These are phyloP conservation scores for Chaetorhynchus papuensis DNA, from an alignment of 2,113 vertebrate genomes.

Conservation along the genomic window DNA sequence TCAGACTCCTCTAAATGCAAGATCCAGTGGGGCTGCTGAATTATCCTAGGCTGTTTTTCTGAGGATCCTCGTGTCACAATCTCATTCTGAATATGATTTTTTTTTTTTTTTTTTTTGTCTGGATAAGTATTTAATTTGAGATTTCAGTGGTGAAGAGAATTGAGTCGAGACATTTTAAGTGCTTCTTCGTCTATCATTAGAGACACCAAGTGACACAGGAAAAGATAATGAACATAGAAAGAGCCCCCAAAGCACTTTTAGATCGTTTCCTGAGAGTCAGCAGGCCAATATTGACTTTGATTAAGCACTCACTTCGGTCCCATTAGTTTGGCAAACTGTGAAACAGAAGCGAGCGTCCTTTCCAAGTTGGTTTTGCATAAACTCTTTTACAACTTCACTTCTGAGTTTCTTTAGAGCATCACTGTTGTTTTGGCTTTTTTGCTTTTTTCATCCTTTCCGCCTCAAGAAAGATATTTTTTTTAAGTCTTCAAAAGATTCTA, in stretches of 20 bases:
- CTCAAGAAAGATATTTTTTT: conserved; percentile 9
- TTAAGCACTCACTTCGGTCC: conserved; percentile 62
- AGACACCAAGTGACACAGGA: conserved; percentile 59
- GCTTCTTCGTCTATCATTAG: conserved; percentile 59
- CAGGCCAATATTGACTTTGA: conserved; percentile 74
- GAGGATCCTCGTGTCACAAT: conserved; percentile 7
- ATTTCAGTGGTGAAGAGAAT: conserved; percentile 29
- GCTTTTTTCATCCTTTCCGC: neutral
- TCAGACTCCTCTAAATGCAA: conserved; percentile 32
- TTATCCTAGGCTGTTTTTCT: conserved; percentile 34
- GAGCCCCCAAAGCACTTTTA: conserved; percentile 69
- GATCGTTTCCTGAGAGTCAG: conserved; percentile 77
- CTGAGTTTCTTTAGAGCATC: conserved; percentile 56
- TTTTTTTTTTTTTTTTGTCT: conserved; percentile 40
- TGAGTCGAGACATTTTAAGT: conserved; percentile 66
- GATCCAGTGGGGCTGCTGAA: conserved; percentile 50
- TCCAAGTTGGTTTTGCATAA: conserved; percentile 66
- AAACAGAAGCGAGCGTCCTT: conserved; percentile 55
- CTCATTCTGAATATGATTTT: conserved; percentile 52
- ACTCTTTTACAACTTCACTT: conserved; percentile 58
- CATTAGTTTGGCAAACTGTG: conserved; percentile 73
- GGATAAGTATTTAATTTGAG: conserved; percentile 39
- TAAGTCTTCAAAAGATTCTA: neutral
- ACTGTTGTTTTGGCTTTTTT: neutral
- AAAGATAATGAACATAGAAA: conserved; percentile 62